Percentiles rank a stretch among this genome's conserved stretches.
phyloP scores from a whole-genome alignment of 2,888 invertebrate genomes.

The Stegana nigrithorax region DNA sequence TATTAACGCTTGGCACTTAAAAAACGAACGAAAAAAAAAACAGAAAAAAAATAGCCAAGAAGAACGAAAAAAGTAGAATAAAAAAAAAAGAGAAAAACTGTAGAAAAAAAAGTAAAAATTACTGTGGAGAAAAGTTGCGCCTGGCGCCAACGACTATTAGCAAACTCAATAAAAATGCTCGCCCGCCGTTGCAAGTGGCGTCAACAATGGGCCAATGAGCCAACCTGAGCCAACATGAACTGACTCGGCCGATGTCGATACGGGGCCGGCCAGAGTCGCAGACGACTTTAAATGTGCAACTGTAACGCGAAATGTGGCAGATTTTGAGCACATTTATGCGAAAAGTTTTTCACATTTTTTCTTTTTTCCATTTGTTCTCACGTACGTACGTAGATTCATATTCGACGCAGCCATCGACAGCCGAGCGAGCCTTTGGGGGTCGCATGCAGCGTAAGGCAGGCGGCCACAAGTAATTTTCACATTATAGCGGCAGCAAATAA shows the following conservation, averaged over 20 bases:
- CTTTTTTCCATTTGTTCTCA: background rate
- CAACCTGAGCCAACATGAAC: conserved; percentile 21
- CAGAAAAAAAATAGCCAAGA: conserved; percentile 25
- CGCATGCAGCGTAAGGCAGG: conserved; percentile 13
- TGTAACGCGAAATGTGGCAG: conserved; percentile 22
- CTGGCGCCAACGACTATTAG: conserved; percentile 52
- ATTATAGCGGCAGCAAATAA: conserved; percentile 36
- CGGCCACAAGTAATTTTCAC: conserved; percentile 51
- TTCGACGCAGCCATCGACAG: background rate
- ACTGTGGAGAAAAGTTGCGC: conserved; percentile 50
- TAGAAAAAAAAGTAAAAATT: conserved; percentile 40
- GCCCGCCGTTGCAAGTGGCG: conserved; percentile 2
- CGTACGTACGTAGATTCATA: background rate
- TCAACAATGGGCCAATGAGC: conserved; percentile 10
- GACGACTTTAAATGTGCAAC: conserved; percentile 39
- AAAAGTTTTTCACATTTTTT: background rate
- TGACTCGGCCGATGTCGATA: background rate
- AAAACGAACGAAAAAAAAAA: conserved; percentile 33
- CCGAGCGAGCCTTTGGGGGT: too few species aligned
- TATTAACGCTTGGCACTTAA: conserved; percentile 53
- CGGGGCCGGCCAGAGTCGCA: background rate
- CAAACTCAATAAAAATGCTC: conserved; percentile 20
- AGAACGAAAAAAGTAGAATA: conserved; percentile 50
- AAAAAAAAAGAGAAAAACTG: conserved; percentile 24
- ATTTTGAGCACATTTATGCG: background rate